Evolutionary conservation across 2,113 vertebrate species (phyloP), one percentile per base, ranked within the genome.

Genomic region (Macquaria ambigua): DNA sequence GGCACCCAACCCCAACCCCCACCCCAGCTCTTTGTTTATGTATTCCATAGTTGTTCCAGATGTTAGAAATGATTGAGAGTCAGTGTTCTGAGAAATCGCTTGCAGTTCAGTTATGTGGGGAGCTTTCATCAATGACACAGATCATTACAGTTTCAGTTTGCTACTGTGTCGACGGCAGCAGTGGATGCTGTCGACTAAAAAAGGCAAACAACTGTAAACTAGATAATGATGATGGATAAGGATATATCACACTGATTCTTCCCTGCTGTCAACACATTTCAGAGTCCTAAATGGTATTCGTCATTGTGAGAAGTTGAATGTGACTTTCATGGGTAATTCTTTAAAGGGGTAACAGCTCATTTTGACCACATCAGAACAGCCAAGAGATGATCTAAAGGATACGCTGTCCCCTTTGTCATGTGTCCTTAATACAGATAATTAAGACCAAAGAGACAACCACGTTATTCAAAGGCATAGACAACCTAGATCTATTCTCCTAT

Each of bases 11-110:
- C 68, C 84, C 79, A 53, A 69, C 83, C 71, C 74, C 83, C 75
- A 63, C 66, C 55, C 69, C 70, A 16, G 28, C 74, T 5, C 77
- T 77, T 87, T 92, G 93, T 94, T 95, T 92, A 93, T 89, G 89
- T 92, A 91, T 94, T 87, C 88, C 68, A 86, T 80, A 91, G 91
- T 91, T 83, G 91, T 93, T 95, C 95, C 95, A 95, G 94, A 95
- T 96, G 93, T 94, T 90, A 76, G 67, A 85, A 90, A 95, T 94
- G 88, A 94, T 94, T 91, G 92, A 91, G 87, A 93, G 82, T 88
- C 90, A 88, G 94, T 89, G 90, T 89, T 94, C 90, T 94, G 87
- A 93, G 87, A 91, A 94, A 94, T 92, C 39, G 67, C 88, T 93
- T 80, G 79, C 89, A 90, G 90, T 70, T 83, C 84, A 74, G 82